phyloP scores from a whole-genome alignment of 2,113 vertebrate genomes.

The Anseranas semipalmata region DNA sequence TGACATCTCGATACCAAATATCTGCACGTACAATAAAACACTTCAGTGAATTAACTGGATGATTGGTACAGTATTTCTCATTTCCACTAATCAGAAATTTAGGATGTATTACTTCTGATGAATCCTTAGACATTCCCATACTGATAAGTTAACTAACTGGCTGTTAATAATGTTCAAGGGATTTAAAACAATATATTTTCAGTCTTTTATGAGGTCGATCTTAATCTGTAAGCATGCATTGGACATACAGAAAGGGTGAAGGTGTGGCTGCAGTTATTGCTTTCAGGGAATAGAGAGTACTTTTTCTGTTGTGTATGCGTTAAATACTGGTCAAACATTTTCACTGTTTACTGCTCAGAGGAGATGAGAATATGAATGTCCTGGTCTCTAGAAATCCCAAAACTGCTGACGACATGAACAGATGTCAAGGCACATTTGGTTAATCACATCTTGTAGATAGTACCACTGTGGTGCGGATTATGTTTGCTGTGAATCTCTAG shows the following conservation, averaged over 20 bases:
- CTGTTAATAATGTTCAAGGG: conserved; percentile 59
- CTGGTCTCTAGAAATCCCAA: background rate
- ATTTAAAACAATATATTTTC: conserved; percentile 42
- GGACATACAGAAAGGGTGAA: background rate
- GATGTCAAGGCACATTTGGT: background rate
- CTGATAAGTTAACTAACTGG: conserved; percentile 62
- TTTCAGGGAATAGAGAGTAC: background rate
- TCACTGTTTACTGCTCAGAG: background rate
- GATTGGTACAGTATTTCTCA: conserved; percentile 58
- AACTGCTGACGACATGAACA: background rate
- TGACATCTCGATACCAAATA: conserved; percentile 61
- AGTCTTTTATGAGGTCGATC: conserved; percentile 28
- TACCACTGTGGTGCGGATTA: fast-evolving
- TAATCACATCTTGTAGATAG: too few species aligned
- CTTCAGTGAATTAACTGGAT: conserved; percentile 63
- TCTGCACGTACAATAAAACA: conserved; percentile 58
- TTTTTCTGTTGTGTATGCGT: background rate
- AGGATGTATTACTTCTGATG: conserved; percentile 51
- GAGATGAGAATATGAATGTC: background rate
- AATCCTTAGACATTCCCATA: conserved; percentile 47
- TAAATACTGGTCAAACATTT: background rate
- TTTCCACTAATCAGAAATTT: conserved; percentile 64
- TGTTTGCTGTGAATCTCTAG: background rate
- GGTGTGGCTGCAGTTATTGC: background rate
- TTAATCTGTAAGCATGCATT: background rate